These are phyloP conservation scores for Hetaerina americana DNA, from an alignment of 1,140 invertebrate species.

Conservation along the genomic window DNA sequence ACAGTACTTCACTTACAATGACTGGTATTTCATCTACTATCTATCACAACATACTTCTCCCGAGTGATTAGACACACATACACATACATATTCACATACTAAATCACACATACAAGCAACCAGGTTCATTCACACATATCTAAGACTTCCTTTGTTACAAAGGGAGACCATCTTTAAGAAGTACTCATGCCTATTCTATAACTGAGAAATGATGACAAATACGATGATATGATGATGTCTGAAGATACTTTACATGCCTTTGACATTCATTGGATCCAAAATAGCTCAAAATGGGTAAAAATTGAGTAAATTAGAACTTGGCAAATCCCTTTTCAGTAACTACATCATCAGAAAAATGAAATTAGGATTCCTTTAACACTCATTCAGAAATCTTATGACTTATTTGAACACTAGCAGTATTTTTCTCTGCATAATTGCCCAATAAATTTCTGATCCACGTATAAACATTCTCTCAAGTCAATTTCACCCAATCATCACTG, in stretches of 20 bases:
- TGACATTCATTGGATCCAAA: neutral
- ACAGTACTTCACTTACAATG: conserved; percentile 15
- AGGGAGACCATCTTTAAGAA: neutral
- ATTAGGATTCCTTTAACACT: neutral
- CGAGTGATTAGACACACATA: neutral
- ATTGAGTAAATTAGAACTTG: neutral
- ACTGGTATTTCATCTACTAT: conserved; percentile 10
- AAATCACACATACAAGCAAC: neutral
- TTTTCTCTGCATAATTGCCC: neutral
- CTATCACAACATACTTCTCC: conserved; percentile 14
- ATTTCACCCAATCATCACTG: neutral
- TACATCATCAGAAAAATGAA: neutral
- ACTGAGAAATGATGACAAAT: conserved; percentile 1
- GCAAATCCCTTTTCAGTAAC: neutral
- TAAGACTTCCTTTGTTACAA: conserved; percentile 1
- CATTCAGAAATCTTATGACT: neutral
- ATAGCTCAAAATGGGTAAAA: conserved; percentile 2
- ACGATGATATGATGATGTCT: conserved; percentile 1
- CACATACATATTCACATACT: neutral
- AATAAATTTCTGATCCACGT: neutral
- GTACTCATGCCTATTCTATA: neutral
- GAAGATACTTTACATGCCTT: neutral
- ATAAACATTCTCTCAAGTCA: neutral
- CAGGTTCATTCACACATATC: neutral
- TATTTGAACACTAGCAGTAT: neutral